Evolutionary conservation across 2,888 invertebrate genomes (phyloP).

Genomic region (Linnaemya tessellans): DNA sequence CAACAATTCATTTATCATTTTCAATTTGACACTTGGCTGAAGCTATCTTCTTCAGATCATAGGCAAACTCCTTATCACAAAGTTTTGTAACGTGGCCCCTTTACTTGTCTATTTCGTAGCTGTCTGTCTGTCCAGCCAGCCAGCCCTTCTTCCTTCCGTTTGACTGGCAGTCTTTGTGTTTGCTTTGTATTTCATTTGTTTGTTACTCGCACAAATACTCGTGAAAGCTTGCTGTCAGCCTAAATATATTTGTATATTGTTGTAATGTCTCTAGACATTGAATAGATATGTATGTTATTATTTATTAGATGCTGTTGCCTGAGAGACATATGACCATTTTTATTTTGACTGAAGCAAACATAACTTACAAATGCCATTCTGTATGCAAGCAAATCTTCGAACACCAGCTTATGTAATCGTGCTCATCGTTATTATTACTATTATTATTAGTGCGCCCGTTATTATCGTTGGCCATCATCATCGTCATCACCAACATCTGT

Average conservation of each 20-base stretch:
- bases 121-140: constrained; percentile 12
- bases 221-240: constrained; percentile 69
- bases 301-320: constrained; percentile 64
- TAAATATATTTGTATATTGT: constrained; percentile 57
- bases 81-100: constrained; percentile 20
- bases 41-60: constrained; percentile 58
- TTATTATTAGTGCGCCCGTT: constrained; percentile 19
- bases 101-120: constrained; percentile 2
- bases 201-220: constrained; percentile 44
- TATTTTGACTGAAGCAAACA: constrained; percentile 35
- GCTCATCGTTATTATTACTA: constrained; percentile 53
- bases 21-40: constrained; percentile 71
- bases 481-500: constrained; percentile 17
- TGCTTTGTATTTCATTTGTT: constrained; percentile 21
- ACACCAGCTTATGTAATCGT: constrained; percentile 57
- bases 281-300: constrained; percentile 67
- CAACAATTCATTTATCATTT: constrained; percentile 72
- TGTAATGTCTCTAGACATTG: constrained; percentile 59
- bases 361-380: constrained; percentile 11
- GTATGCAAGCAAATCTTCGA: constrained; percentile 53
- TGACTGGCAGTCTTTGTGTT: constrained; percentile 15
- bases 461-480: constrained; percentile 40
- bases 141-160: constrained; percentile 7
- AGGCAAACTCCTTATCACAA: constrained; percentile 24
- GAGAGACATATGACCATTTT: constrained; percentile 62